Conservation (phyloP, 1,140 invertebrate species). For the Heliconius nattereri region DNA sequence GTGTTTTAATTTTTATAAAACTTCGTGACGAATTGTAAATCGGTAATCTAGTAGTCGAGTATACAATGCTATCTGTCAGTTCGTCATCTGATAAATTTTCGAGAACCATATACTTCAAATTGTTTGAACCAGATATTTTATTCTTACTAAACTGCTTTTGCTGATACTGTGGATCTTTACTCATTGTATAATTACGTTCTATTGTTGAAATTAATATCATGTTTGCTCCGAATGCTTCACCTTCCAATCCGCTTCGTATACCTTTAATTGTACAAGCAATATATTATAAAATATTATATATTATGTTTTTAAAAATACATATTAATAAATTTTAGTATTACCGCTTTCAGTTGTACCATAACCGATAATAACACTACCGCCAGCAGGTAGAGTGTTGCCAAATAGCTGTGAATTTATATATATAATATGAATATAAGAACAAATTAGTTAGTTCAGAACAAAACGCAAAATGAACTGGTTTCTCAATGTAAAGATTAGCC, state of each 20-base stretch:
- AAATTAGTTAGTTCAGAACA: not conserved
- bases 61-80: slow-evolving; percentile 23
- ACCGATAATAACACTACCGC: slow-evolving; percentile 84
- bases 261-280: slow-evolving; percentile 54
- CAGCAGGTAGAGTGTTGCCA: slow-evolving; percentile 80
- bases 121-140: slow-evolving; percentile 48
- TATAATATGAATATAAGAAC: slow-evolving; percentile 27
- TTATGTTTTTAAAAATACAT: slow-evolving; percentile 10
- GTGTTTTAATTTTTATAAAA: slow-evolving; percentile 52
- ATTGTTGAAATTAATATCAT: slow-evolving; percentile 83
- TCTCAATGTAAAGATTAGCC: slow-evolving; percentile 37
- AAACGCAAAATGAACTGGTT: slow-evolving; percentile 27
- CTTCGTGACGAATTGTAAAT: slow-evolving; percentile 43
- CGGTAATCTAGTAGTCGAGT: slow-evolving; percentile 28
- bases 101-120: slow-evolving; percentile 58
- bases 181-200: slow-evolving; percentile 67
- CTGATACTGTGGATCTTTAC: slow-evolving; percentile 50
- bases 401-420: slow-evolving; percentile 70
- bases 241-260: slow-evolving; percentile 84
- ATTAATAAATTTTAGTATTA: slow-evolving; percentile 55
- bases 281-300: slow-evolving; percentile 9
- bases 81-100: slow-evolving; percentile 43
- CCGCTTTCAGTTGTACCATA: slow-evolving; percentile 86
- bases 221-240: slow-evolving; percentile 85
- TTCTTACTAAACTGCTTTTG: slow-evolving; percentile 63